Percentiles rank a stretch among this genome's conserved stretches.
These are phyloP conservation scores for Contarinia nasturtii DNA, from an alignment of 1,140 invertebrate genomes.

Conservation along the genomic window DNA sequence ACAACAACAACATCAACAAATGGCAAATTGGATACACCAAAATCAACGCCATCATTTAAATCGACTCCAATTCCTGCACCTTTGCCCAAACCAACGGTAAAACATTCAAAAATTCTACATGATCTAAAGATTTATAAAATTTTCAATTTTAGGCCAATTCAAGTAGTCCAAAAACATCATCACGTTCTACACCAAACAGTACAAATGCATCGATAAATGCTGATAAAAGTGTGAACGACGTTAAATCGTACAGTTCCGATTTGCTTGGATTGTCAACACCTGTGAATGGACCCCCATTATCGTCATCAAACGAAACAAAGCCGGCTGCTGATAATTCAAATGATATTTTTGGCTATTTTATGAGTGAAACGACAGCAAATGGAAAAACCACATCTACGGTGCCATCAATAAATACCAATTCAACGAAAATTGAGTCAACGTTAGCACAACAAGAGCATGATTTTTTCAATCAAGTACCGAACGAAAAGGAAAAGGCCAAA, in stretches of 20 bases:
- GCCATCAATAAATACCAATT: conserved; percentile 5
- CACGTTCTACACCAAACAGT: background rate
- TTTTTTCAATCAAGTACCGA: conserved; percentile 69
- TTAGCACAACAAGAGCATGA: conserved; percentile 64
- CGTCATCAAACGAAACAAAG: conserved; percentile 15
- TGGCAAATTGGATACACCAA: conserved; percentile 21
- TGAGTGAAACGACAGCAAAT: conserved; percentile 30
- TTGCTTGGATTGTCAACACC: conserved; percentile 26
- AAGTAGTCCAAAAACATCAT: background rate
- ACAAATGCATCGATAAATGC: background rate
- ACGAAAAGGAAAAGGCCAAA: conserved; percentile 53
- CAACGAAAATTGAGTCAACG: conserved; percentile 21
- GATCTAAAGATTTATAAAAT: too few species aligned
- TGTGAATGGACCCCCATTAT: conserved; percentile 14
- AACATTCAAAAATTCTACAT: background rate
- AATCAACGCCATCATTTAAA: conserved; percentile 17
- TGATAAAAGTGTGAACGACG: background rate
- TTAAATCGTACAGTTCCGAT: conserved; percentile 21
- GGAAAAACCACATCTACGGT: conserved; percentile 17
- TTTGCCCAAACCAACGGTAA: conserved; percentile 23
- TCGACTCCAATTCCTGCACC: conserved; percentile 22
- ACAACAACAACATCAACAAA: conserved; percentile 21
- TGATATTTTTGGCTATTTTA: conserved; percentile 57
- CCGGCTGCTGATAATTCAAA: conserved; percentile 36
- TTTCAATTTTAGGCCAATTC: background rate